Evolutionary conservation across 2,888 invertebrate genomes (phyloP).

Genomic region (Tolmerus cingulatus): DNA sequence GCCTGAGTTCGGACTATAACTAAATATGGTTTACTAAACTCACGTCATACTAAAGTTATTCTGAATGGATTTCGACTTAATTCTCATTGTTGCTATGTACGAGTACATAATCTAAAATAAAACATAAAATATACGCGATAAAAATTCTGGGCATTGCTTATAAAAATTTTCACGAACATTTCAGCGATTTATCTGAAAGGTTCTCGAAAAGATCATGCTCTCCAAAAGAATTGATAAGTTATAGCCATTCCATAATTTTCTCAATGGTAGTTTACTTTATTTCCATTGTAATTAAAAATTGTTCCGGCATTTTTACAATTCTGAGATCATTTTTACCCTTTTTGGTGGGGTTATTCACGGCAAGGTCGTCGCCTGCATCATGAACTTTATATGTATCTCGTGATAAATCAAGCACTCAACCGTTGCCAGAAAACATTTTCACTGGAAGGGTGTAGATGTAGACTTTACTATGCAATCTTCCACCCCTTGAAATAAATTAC

Average conservation of each 20-base stretch:
- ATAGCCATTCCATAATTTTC: background rate
- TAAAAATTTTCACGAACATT: no score
- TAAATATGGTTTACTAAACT: no score
- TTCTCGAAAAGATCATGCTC: no score
- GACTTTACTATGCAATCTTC: background rate
- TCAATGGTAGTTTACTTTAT: background rate
- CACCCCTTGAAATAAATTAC: constrained; percentile 35
- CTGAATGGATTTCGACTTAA: no score
- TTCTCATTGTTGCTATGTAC: no score
- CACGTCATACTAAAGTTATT: no score
- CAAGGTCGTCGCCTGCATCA: background rate
- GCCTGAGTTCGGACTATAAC: no score
- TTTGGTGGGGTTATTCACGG: background rate
- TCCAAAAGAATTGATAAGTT: background rate
- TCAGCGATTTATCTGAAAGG: no score
- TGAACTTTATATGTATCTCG: background rate
- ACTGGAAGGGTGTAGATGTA: background rate
- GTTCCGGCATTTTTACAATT: background rate
- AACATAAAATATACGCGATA: no score
- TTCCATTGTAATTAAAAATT: background rate
- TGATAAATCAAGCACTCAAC: background rate
- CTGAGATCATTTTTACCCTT: background rate
- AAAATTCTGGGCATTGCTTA: no score
- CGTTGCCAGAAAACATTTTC: background rate
- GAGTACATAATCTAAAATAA: no score